Evolutionary conservation across 2,797 vertebrate genomes (phyloP), one percentile per base, ranked within the genome.

Genomic region (Anas bahamensis): DNA sequence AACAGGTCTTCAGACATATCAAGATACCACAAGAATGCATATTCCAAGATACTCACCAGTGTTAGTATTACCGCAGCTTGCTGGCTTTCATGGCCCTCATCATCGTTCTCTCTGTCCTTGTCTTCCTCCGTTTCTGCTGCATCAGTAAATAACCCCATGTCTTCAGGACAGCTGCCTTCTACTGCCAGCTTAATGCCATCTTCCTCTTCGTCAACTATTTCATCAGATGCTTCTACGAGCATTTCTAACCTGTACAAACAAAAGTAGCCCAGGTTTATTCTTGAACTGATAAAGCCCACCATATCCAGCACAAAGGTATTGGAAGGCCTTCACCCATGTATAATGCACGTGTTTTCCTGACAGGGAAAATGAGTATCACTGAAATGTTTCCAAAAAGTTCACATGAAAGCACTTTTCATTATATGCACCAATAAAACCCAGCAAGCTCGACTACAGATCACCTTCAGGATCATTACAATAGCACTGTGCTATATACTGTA

Each of bases 241-340:
- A 98, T 96, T 79, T 97, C 93, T 55, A 97, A 63, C 98, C 98
- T 98, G 75, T 4, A 50, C 53, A 41, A 83, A 94, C 31, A 80
- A 56, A 92, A 73, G n/a, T 4, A 93, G 74, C 26, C 26, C 26
- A 50, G 37, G 15, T n/a, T 88, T 72, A 80, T 39, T 77, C 56
- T 89, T 65, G 56, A 73, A 78, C 41, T 46, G 39, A 50, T 18
- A 33, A 56, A 35, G 16, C 28, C 18, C 19, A 42, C 4, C 22
- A 56, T 50, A 50, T 50, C 48, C 48, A 50, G 23, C 44, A 77
- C 59, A 61, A 72, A 76, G 57, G 4, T 4, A 59, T 4, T 31
- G 35, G 66, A 61, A 64, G 33, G n/a, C 10, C 24, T 81, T 89
- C 37, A 69, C 29, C 31, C 41, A 9, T 29, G 28, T 46, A 50